Conservation (phyloP, 2,888 invertebrate genomes). For the Pristionchus entomophagus region DNA sequence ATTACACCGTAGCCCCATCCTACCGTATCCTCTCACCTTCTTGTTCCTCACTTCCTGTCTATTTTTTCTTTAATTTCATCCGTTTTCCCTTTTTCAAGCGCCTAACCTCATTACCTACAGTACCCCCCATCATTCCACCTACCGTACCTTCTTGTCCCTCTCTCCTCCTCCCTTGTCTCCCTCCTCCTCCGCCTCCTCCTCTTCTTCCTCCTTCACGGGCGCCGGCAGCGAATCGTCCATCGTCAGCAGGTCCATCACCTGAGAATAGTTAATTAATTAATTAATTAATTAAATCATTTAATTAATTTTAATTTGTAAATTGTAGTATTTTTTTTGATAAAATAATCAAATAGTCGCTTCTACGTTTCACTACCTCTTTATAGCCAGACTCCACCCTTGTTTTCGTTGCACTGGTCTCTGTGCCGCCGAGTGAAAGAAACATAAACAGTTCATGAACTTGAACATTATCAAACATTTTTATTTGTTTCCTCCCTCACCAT, state of each 20-base stretch:
- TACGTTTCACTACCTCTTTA: neutral
- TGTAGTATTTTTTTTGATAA: no score
- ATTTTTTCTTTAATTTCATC: neutral
- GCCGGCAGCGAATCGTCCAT: neutral
- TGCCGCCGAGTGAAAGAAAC: no score
- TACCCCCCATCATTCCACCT: no score
- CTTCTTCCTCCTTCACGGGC: neutral
- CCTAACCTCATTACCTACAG: no score
- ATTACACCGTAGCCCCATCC: no score
- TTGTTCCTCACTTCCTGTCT: neutral
- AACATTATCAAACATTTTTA: no score
- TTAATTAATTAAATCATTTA: neutral
- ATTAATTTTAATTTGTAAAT: no score
- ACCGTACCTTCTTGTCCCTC: neutral
- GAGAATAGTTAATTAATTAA: neutral
- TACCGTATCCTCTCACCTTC: no score
- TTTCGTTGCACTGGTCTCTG: no score
- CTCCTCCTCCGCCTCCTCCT: neutral
- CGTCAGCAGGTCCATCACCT: constrained; percentile 43
- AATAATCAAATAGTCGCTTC: neutral
- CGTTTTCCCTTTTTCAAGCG: neutral
- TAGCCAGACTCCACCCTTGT: no score
- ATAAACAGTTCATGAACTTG: no score
- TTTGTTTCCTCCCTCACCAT: no score
- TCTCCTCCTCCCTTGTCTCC: neutral